Evolutionary conservation across 2,888 invertebrate genomes (phyloP), one percentile per base, ranked within the genome.

Genomic region (Gisinianus flammeolus): DNA sequence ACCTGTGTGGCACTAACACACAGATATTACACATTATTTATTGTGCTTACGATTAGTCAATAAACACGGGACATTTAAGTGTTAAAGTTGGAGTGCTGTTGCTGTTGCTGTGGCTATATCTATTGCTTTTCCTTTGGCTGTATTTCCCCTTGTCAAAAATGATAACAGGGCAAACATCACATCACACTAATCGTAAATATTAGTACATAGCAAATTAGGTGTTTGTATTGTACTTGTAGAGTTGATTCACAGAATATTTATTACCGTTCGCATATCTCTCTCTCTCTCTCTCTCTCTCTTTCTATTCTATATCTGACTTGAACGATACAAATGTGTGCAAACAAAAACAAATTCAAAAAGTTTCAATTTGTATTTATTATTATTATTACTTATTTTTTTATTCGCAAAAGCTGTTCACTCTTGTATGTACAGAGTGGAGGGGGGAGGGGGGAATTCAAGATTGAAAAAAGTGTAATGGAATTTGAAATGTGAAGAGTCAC

Each of bases 131-230:
- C n/a, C n/a, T n/a, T n/a, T n/a, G n/a, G n/a, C n/a, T 62, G 62
- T 62, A 62, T 62, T 62, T 62, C 26, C 54, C 62, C 62, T 62
- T 62, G 62, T 62, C 62, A 62, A 44, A n/a, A 62, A 24, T 62
- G 62, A 62, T 26, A 62, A 62, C 24, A 26, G 22, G 8, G 26
- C 22, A 24, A 26, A 62, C 62, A n/a, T n/a, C n/a, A n/a, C n/a
- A n/a, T n/a, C n/a, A n/a, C n/a, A 62, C 62, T 62, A 62, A 62
- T 62, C 22, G 62, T 12, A 62, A 56, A 10, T 4, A n/a, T 22
- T 12, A 56, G 19, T 22, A 26, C 26, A 62, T 62, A n/a, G n/a
- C 62, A 24, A n/a, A 24, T 22, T 62, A 62, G 22, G 24, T 26
- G 62, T 62, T 62, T 56, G n/a, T 62, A 62, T 26, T 24, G 24